These are phyloP conservation scores for Cydia fagiglandana DNA, from an alignment of 1,140 invertebrate species.

Conservation along the genomic window DNA sequence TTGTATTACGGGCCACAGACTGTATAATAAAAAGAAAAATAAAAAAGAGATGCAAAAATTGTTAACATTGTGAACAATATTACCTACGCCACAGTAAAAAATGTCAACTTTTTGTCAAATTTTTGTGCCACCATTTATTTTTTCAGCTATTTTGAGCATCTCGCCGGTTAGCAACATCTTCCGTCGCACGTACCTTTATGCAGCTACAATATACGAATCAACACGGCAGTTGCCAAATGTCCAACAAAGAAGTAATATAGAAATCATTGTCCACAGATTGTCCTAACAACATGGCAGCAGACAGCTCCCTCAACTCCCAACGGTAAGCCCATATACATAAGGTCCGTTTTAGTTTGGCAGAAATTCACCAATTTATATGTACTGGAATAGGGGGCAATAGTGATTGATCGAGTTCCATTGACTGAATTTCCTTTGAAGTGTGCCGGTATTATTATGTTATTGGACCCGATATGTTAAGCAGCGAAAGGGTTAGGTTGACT, in stretches of 20 bases:
- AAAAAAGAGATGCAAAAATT: no score
- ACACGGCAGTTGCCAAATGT: not conserved
- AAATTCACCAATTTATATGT: not conserved
- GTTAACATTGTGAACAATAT: no score
- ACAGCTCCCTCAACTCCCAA: constrained; percentile 68
- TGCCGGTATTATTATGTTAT: constrained; percentile 8
- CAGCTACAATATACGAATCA: not conserved
- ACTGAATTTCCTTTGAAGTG: constrained; percentile 14
- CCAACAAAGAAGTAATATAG: not conserved
- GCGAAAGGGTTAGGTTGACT: not conserved
- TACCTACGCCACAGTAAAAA: no score
- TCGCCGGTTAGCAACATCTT: not conserved
- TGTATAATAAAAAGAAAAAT: no score
- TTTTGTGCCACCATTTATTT: not conserved
- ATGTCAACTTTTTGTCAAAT: no score
- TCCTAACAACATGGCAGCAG: constrained; percentile 54
- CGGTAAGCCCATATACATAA: constrained; percentile 48
- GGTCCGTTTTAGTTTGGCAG: not conserved
- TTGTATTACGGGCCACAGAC: no score
- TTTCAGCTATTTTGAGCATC: not conserved
- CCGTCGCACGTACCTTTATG: no score
- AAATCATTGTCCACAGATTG: constrained; percentile 48
- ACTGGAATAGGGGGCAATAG: constrained; percentile 4
- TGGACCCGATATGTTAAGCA: not conserved
- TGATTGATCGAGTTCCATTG: not conserved